These are phyloP conservation scores for Cacoxenus indagator DNA, from an alignment of 2,888 invertebrate genomes.

Conservation along the genomic window DNA sequence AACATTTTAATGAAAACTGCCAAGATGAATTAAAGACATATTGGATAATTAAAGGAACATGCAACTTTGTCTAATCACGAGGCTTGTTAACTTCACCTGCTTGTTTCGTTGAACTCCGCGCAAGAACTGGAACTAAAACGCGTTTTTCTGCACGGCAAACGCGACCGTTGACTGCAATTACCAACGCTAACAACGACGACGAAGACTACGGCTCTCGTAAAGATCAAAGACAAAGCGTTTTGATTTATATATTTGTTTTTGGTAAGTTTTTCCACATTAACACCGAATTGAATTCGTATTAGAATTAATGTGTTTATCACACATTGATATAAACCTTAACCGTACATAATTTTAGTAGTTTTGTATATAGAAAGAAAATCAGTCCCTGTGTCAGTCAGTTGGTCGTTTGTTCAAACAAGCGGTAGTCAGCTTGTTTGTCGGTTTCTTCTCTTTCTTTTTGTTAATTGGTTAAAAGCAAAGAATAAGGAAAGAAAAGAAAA, in stretches of 20 bases:
- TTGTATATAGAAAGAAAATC: background rate
- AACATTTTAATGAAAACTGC: background rate
- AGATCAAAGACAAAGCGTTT: background rate
- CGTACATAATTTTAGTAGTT: too few relatives aligned
- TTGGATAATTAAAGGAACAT: background rate
- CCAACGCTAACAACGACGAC: background rate
- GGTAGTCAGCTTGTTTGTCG: background rate
- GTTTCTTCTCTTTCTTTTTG: background rate
- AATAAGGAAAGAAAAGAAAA: background rate
- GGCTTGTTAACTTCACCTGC: background rate
- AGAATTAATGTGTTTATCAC: slow-evolving; percentile 1
- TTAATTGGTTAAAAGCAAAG: background rate
- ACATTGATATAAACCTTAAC: slow-evolving; percentile 3
- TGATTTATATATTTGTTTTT: too few relatives aligned
- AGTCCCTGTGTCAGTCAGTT: too few relatives aligned
- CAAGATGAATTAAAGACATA: background rate
- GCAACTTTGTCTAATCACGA: background rate
- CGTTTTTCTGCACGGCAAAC: background rate
- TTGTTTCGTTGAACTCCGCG: background rate
- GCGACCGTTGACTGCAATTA: background rate
- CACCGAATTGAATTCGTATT: slow-evolving; percentile 1
- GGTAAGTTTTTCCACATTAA: too few relatives aligned
- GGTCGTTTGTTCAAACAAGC: too few relatives aligned
- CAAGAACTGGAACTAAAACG: too few relatives aligned
- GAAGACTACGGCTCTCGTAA: too few relatives aligned